A percentile compares a stretch with the other conserved stretches of the same genome.
Conservation (phyloP, 2,113 vertebrate genomes). For the Rhizomys pruinosus region DNA sequence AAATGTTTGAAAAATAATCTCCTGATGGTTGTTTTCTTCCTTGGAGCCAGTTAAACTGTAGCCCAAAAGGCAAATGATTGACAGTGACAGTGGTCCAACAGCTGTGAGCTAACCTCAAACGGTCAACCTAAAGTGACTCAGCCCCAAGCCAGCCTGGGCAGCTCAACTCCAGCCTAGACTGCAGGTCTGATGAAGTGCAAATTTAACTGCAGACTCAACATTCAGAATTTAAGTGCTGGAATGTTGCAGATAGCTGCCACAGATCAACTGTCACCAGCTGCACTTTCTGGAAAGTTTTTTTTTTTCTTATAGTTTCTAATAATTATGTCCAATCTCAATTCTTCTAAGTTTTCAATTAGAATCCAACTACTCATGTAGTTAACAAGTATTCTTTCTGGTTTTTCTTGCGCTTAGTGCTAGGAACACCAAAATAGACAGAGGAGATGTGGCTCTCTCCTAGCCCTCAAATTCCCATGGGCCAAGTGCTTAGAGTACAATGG, state of each 20-base stretch:
- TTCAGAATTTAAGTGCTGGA: constrained; percentile 21
- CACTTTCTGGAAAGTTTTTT: not conserved
- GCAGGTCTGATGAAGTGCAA: constrained; percentile 31
- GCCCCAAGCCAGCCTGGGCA: not conserved
- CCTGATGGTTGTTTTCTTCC: constrained; percentile 4
- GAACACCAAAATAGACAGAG: not conserved
- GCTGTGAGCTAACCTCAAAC: constrained; percentile 54
- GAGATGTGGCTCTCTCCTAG: not conserved
- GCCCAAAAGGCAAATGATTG: constrained; percentile 37
- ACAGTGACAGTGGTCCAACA: not conserved
- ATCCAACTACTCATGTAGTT: not conserved
- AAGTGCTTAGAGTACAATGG: not conserved
- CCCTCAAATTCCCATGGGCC: not conserved
- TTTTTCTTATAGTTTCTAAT: constrained; percentile 49
- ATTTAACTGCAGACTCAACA: constrained; percentile 21
- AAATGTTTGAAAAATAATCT: constrained; percentile 49
- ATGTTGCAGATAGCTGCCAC: constrained; percentile 3
- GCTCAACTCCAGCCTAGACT: not conserved
- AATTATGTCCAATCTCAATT: constrained; percentile 6
- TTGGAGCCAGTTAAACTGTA: constrained; percentile 19
- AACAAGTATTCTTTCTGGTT: constrained; percentile 4
- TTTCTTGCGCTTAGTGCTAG: not conserved
- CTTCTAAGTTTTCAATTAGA: constrained; percentile 52
- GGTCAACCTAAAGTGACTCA: constrained; percentile 51
- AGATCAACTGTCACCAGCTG: not conserved